Evolutionary conservation across 2,113 vertebrate species (phyloP), one percentile per base, ranked within the genome.

Genomic region (Thomomys bottae): DNA sequence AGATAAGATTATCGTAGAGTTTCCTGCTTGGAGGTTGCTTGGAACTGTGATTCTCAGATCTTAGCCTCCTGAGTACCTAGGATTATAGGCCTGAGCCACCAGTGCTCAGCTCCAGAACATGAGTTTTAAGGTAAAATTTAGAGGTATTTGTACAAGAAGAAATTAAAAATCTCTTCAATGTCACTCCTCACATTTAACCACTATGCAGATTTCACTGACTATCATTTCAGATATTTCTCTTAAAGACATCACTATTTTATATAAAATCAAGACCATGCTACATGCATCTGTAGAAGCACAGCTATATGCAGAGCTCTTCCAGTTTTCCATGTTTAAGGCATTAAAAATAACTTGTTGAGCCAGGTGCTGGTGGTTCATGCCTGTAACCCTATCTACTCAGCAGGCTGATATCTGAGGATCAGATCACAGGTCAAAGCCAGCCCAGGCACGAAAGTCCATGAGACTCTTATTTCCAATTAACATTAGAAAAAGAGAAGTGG

Each of bases 111-210:
- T 54, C 49, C 49, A 54, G 57, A 70, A 11, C 23, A 15, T 76
- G 82, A 57, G 70, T 61, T n/a, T 40, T 67, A 94, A 85, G 36
- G 32, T 72, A 75, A 20, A 73, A 82, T 79, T 85, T 67, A 49
- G 18, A 59, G 17, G 45, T 89, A 77, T 68, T 2, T 8, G 68
- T 32, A 81, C 26, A 73, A 2, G 75, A 90, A 28, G 89, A 88
- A 82, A 76, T 77, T 68, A 49, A 91, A 84, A 54, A 42, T 17
- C 24, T 32, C 18, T 84, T 12, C 49, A 83, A 45, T 73, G 7
- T 80, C 26, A 87, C 23, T 8, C 67, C 2, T n/a, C 36, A 80
- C 10, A 59, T 28, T 24, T 42, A 77, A 71, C 18, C 15, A 21
- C n/a, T 40, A 10, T 81, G 34, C 82, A n/a, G 54, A 88, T 68